Conservation (phyloP, 2,797 vertebrate genomes). For the Trematomus bernacchii region DNA sequence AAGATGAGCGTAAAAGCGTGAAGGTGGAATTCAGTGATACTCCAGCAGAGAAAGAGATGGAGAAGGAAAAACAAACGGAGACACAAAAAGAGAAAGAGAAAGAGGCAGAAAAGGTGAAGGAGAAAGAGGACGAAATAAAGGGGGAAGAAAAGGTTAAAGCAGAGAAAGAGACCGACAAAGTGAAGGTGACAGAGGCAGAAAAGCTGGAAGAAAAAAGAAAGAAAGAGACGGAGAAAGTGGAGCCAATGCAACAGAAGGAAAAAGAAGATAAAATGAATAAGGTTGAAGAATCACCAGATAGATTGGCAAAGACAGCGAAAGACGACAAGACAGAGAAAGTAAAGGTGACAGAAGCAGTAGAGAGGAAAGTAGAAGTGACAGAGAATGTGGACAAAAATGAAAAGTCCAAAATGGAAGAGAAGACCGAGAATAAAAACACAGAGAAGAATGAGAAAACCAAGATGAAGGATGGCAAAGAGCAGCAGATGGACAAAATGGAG, state of each 20-base stretch:
- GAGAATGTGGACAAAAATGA: conserved; percentile 52
- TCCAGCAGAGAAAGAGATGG: conserved; percentile 48
- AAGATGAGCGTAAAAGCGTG: conserved; percentile 59
- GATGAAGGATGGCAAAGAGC: conserved; percentile 52
- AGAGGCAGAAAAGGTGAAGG: conserved; percentile 27
- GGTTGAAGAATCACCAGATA: conserved; percentile 38
- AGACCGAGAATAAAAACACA: conserved; percentile 32
- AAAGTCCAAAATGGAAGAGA: conserved; percentile 29
- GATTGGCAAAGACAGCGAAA: conserved; percentile 22
- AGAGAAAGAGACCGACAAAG: conserved; percentile 32
- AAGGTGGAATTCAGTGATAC: conserved; percentile 66
- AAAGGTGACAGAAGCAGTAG: conserved; percentile 21
- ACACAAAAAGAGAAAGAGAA: conserved; percentile 15
- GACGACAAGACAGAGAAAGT: conserved; percentile 19
- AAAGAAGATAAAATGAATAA: conserved; percentile 41
- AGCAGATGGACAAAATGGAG: conserved; percentile 45
- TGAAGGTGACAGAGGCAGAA: conserved; percentile 11
- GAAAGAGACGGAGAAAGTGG: conserved; percentile 38
- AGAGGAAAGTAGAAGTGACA: conserved; percentile 41
- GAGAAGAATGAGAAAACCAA: conserved; percentile 58
- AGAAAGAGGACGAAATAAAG: conserved; percentile 5
- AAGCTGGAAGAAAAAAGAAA: conserved; percentile 17
- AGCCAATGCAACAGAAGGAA: conserved; percentile 40
- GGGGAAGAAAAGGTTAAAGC: conserved; percentile 8
- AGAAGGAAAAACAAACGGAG: conserved; percentile 19